These are phyloP conservation scores for Malthinus seriepunctatus DNA, from an alignment of 2,888 invertebrate genomes.

Conservation along the genomic window DNA sequence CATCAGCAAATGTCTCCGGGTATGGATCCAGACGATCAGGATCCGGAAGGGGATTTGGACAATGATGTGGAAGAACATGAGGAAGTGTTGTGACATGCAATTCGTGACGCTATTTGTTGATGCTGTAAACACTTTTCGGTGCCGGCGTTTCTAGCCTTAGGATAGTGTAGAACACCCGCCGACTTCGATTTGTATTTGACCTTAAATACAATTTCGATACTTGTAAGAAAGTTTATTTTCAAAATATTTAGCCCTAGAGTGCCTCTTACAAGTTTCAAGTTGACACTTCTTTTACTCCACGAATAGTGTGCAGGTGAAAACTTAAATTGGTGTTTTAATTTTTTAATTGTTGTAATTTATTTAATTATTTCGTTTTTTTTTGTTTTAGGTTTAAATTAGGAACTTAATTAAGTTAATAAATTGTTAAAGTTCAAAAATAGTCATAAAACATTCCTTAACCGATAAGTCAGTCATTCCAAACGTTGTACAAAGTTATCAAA, in stretches of 20 bases:
- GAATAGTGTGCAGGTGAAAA: not conserved
- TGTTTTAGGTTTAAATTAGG: slow-evolving; percentile 1
- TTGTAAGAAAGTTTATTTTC: slow-evolving; percentile 10
- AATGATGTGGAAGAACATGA: slow-evolving; percentile 61
- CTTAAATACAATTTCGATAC: slow-evolving; percentile 20
- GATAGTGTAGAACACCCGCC: slow-evolving; percentile 43
- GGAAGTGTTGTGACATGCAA: slow-evolving; percentile 61
- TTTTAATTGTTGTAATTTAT: slow-evolving; percentile 3
- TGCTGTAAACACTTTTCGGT: slow-evolving; percentile 53
- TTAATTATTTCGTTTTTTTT: slow-evolving; percentile 3
- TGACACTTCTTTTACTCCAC: slow-evolving; percentile 1
- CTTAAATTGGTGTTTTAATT: slow-evolving; percentile 1
- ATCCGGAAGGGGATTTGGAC: slow-evolving; percentile 57
- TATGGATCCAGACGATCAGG: slow-evolving; percentile 53
- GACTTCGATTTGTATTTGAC: slow-evolving; percentile 36
- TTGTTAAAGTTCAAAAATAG: slow-evolving; percentile 8
- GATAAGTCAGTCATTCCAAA: slow-evolving; percentile 1
- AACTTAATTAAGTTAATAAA: not conserved
- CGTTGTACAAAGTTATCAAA: slow-evolving; percentile 4
- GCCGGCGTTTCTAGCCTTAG: slow-evolving; percentile 43
- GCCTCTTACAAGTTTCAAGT: slow-evolving; percentile 16
- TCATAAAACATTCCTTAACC: slow-evolving; percentile 1
- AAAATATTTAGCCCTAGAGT: slow-evolving; percentile 21
- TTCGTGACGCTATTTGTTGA: slow-evolving; percentile 55
- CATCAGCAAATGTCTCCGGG: slow-evolving; percentile 55